phyloP scores from a whole-genome alignment of 2,888 invertebrate genomes.

The Hydropsyche betteni region DNA sequence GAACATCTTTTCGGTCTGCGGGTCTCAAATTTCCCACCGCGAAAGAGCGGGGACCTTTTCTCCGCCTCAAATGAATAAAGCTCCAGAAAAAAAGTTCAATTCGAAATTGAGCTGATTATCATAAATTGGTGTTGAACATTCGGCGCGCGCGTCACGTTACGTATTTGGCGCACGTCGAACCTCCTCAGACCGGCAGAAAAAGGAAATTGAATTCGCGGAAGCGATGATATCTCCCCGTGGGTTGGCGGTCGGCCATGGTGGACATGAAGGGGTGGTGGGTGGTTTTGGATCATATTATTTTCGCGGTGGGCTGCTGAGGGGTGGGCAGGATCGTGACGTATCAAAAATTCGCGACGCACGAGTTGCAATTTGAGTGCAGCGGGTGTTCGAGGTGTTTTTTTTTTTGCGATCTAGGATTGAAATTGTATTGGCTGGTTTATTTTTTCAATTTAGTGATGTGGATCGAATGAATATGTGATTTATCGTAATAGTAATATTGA shows the following conservation, averaged over 20 bases:
- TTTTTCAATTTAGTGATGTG: no score
- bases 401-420: no score
- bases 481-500: no score
- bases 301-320: neutral
- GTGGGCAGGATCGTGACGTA: neutral
- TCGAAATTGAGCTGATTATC: constrained; percentile 11
- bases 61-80: no score
- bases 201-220: constrained; percentile 38
- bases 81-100: no score
- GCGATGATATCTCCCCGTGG: constrained; percentile 27
- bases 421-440: no score
- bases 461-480: no score
- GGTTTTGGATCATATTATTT: constrained; percentile 31
- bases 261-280: no score
- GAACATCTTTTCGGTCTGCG: no score
- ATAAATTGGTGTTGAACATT: constrained; percentile 26
- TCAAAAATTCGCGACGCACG: constrained; percentile 26
- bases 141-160: constrained; percentile 16
- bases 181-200: neutral
- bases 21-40: no score
- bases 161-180: constrained; percentile 30
- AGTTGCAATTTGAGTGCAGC: neutral
- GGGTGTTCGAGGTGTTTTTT: neutral
- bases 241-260: no score
- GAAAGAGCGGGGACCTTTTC: no score